These are phyloP conservation scores for Iphiclides podalirius DNA, from an alignment of 2,888 invertebrate genomes.

Conservation along the genomic window DNA sequence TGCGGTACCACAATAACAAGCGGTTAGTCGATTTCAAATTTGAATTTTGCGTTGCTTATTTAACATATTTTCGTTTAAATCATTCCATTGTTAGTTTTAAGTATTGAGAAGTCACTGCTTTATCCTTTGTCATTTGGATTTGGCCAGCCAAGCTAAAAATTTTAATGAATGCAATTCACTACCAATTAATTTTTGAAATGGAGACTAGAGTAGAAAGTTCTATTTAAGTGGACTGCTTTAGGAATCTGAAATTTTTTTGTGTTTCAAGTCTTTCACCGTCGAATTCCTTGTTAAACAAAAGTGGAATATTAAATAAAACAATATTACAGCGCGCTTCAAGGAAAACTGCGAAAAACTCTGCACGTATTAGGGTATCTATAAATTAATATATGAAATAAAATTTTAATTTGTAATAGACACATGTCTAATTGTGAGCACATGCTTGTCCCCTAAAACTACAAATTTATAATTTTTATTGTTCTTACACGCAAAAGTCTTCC, in stretches of 20 bases:
- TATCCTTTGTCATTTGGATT: neutral
- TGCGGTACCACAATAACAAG: slow-evolving; percentile 3
- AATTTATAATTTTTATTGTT: no score
- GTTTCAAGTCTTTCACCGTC: no score
- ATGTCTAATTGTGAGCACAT: no score
- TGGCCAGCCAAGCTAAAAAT: slow-evolving; percentile 11
- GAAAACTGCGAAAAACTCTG: no score
- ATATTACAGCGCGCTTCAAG: no score
- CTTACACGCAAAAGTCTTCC: no score
- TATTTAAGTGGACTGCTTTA: neutral
- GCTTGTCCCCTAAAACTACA: no score
- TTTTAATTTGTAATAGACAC: no score
- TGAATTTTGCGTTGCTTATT: slow-evolving; percentile 1
- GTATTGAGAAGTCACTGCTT: neutral
- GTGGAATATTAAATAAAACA: no score
- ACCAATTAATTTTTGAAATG: slow-evolving; percentile 6
- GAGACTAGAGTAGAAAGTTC: neutral
- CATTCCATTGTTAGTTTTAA: neutral
- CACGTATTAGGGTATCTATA: no score
- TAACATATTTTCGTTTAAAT: neutral
- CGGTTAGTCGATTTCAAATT: slow-evolving; percentile 7
- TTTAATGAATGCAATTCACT: slow-evolving; percentile 9
- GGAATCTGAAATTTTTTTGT: neutral
- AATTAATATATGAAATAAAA: no score
- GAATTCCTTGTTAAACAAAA: no score